phyloP scores from a whole-genome alignment of 2,797 vertebrate genomes.

The Danio choprae region DNA sequence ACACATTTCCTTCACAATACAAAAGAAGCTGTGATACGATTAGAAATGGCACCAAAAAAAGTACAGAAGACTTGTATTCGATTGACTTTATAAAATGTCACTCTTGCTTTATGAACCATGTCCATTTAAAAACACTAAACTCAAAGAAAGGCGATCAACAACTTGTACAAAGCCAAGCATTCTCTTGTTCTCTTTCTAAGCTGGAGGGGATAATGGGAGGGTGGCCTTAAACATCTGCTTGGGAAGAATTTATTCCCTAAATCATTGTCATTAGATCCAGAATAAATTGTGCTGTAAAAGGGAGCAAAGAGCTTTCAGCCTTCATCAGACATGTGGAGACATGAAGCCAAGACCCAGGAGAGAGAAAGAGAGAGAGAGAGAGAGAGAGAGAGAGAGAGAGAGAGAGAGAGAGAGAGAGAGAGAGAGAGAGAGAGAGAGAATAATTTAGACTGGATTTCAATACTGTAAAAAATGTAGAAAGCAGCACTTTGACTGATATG shows the following conservation, averaged over 20 bases:
- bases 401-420: slow-evolving; percentile 24
- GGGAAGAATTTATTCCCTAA: slow-evolving; percentile 70
- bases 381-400: slow-evolving; percentile 5
- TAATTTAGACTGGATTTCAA: slow-evolving; percentile 38
- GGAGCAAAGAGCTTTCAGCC: slow-evolving; percentile 49
- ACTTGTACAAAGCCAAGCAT: slow-evolving; percentile 19
- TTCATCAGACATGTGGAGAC: slow-evolving; percentile 59
- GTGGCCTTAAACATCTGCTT: slow-evolving; percentile 69
- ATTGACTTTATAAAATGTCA: background rate
- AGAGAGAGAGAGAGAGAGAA: background rate
- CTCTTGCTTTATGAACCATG: background rate
- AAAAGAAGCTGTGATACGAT: slow-evolving; percentile 44
- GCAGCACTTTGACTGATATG: slow-evolving; percentile 24
- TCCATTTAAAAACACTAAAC: background rate
- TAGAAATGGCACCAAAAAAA: slow-evolving; percentile 38
- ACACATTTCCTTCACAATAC: slow-evolving; percentile 67
- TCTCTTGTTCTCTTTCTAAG: slow-evolving; percentile 23
- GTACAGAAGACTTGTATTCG: background rate
- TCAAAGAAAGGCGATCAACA: background rate
- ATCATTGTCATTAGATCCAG: slow-evolving; percentile 73
- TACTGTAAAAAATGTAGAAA: slow-evolving; percentile 16
- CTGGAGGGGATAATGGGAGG: slow-evolving; percentile 55
- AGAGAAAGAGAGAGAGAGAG: slow-evolving; percentile 22
- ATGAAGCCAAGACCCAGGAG: slow-evolving; percentile 33
- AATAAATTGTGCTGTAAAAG: slow-evolving; percentile 65